Conservation (phyloP, 2,797 vertebrate species). For the Taenioides sp. region DNA sequence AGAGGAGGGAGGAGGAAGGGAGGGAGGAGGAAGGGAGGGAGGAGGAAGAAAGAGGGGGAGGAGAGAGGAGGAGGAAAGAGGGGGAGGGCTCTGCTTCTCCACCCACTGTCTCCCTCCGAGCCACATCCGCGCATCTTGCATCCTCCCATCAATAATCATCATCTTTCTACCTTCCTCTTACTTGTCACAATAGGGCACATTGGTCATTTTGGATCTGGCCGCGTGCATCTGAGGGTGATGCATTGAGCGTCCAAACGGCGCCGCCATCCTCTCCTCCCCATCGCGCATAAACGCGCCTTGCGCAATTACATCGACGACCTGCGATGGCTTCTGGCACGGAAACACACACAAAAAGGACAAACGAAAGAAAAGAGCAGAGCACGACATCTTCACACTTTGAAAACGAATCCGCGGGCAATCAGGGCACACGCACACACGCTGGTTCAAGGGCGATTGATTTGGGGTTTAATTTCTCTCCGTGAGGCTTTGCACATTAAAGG, state of each 20-base stretch:
- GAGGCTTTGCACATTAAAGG: slow-evolving; percentile 62
- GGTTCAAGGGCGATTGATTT: slow-evolving; percentile 76
- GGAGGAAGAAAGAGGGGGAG: slow-evolving; percentile 26
- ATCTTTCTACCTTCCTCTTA: slow-evolving; percentile 28
- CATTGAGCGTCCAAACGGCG: slow-evolving; percentile 35
- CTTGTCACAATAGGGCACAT: slow-evolving; percentile 28
- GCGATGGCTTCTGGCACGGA: slow-evolving; percentile 45
- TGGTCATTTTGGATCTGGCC: slow-evolving; percentile 46
- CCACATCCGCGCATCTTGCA: slow-evolving; percentile 55
- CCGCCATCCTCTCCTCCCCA: slow-evolving; percentile 9
- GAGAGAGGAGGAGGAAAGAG: slow-evolving; percentile 1
- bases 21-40: not conserved
- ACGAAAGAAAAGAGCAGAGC: slow-evolving; percentile 14
- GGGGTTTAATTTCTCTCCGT: slow-evolving; percentile 73
- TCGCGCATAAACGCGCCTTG: slow-evolving; percentile 17
- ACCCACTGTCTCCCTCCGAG: slow-evolving; percentile 37
- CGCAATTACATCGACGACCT: slow-evolving; percentile 49
- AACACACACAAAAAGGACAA: slow-evolving; percentile 23
- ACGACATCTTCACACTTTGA: slow-evolving; percentile 27
- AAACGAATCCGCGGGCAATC: slow-evolving; percentile 35
- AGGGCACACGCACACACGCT: not conserved
- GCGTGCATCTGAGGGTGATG: slow-evolving; percentile 44
- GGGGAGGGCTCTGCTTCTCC: slow-evolving; percentile 49
- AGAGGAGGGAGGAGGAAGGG: slow-evolving; percentile 14
- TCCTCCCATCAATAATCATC: slow-evolving; percentile 62